Conservation (phyloP, 1,140 invertebrate species). For the Meloidogyne chitwoodi region DNA sequence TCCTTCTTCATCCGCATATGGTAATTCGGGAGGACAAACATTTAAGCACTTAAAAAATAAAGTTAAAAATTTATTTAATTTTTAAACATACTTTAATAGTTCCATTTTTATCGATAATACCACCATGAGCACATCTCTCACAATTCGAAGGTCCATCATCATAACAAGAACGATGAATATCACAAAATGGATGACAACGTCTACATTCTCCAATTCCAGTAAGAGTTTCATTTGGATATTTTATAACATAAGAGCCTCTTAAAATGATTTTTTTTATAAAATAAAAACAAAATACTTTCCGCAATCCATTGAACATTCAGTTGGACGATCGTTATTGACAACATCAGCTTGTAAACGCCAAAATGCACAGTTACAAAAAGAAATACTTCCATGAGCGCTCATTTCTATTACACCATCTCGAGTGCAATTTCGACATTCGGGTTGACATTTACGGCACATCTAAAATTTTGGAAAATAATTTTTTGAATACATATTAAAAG, state of each 20-base stretch:
- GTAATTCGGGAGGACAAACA: constrained; percentile 32
- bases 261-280: not conserved
- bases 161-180: constrained; percentile 24
- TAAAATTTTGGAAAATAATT: constrained; percentile 11
- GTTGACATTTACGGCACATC: constrained; percentile 36
- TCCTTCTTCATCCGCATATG: constrained; percentile 29
- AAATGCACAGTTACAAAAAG: constrained; percentile 25
- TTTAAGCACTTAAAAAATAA: constrained; percentile 18
- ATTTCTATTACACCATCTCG: constrained; percentile 7
- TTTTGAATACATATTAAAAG: no score
- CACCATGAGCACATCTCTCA: constrained; percentile 33
- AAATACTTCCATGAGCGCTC: not conserved
- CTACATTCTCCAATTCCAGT: constrained; percentile 22
- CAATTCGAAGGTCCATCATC: constrained; percentile 21
- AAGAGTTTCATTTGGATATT: not conserved
- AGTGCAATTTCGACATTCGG: constrained; percentile 31
- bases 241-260: constrained; percentile 31
- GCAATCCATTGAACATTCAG: constrained; percentile 29
- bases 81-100: constrained; percentile 2
- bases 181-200: constrained; percentile 38
- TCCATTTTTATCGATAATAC: constrained; percentile 21
- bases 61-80: not conserved
- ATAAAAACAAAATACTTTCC: constrained; percentile 30
- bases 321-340: not conserved
- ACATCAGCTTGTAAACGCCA: constrained; percentile 4